Base-by-base conservation (phyloP, 2,888 invertebrate species). In the Andrena fulva region DNA sequence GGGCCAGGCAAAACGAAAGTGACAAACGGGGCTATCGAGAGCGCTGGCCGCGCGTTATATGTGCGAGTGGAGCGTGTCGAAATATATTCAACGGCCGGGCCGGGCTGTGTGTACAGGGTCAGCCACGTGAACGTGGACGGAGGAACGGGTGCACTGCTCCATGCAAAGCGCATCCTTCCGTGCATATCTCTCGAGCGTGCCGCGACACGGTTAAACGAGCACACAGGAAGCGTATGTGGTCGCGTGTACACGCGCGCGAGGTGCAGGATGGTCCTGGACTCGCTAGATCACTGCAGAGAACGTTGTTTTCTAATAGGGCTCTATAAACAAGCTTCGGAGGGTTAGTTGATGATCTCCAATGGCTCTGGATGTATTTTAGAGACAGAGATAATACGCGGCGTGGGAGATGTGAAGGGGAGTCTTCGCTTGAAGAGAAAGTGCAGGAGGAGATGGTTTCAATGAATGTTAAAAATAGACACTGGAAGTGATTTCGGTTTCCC, bases 121-220 rank as follows among this genome's bases (percentile, higher is more conserved):
- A 24, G 63, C 56, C 72, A 48, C 48, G 71, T 8, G 54, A 54
- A 63, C n/a, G 27, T 5, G 52, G 4, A 54, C 27, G 50, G 31
- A 42, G 50, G 56, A 33, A 62, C 29, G 52, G n/a, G 27, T 59
- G 52, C 69, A 35, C n/a, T 6, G 31, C 33, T 67, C 59, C 71
- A 84, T 78, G 85, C 85, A 85, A 83, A 80, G n/a, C 76, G 67
- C 73, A 77, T 71, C 82, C 50, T 29, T n/a, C 73, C 48, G 62
- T 50, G 73, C 69, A 64, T 73, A 85, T 70, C 85, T 68, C 85
- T 68, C 82, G 33, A 62, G 42, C 84, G 24, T 42, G 31, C 42
- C 42, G 24, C 63, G 62, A 67, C 74, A 48, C 42, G 31, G 64
- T 24, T 29, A 52, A 59, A 69, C 70, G 60, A 70, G 33, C 27